Conservation (phyloP, 30 jellyfish, hydroid and myxozoan genomes). For the Hydractinia echinata region DNA sequence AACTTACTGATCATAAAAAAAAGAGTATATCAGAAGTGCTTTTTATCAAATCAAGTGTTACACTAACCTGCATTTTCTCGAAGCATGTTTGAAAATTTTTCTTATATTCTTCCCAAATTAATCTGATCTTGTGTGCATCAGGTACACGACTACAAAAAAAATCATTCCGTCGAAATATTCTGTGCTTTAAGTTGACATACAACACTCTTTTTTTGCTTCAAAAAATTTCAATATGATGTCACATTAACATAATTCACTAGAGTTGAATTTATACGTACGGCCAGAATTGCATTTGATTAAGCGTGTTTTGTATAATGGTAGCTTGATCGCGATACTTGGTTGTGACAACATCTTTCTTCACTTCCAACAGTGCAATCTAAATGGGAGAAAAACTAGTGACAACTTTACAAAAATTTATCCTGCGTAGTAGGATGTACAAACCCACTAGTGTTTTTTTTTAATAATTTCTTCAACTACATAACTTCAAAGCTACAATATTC, state of each 20-base stretch:
- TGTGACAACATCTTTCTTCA: slow-evolving; percentile 18
- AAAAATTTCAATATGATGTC: neutral
- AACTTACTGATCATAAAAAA: too few relatives aligned
- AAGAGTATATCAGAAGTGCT: too few relatives aligned
- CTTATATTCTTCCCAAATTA: slow-evolving; percentile 17
- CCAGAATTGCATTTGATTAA: neutral
- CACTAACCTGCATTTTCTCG: slow-evolving; percentile 18
- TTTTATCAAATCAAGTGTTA: neutral
- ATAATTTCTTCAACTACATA: too few relatives aligned
- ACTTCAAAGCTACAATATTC: too few relatives aligned
- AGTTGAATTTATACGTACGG: slow-evolving; percentile 23
- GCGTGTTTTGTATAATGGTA: slow-evolving; percentile 3
- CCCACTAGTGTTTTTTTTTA: too few relatives aligned
- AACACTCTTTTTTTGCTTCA: too few relatives aligned
- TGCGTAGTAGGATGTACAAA: too few relatives aligned
- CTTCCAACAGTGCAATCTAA: slow-evolving; percentile 28
- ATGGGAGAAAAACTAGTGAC: neutral
- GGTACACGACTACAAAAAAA: neutral
- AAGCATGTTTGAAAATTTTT: neutral
- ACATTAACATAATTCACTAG: neutral
- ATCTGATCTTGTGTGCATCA: neutral
- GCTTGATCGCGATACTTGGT: slow-evolving; percentile 27
- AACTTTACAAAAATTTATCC: neutral
- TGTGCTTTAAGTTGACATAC: too few relatives aligned
- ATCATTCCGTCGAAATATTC: neutral